These are phyloP conservation scores for Drosophila borealis DNA, from an alignment of 2,888 invertebrate species.

Conservation along the genomic window DNA sequence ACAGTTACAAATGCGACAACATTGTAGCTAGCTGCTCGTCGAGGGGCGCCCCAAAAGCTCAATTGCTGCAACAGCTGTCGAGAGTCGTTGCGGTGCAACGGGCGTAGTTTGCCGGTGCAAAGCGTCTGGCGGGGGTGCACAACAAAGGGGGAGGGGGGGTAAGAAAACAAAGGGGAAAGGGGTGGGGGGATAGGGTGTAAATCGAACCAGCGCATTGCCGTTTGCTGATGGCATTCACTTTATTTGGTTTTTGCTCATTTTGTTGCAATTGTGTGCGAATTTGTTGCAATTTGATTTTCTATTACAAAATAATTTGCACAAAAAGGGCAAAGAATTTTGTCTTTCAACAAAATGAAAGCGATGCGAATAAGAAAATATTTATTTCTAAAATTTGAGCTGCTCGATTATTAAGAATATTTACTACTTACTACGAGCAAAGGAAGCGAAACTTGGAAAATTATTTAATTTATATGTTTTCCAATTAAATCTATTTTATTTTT, in stretches of 20 bases:
- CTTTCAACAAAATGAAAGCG: background rate
- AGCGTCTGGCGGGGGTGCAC: too few species aligned
- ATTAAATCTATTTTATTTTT: too few species aligned
- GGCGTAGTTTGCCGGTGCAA: background rate
- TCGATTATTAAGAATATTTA: background rate
- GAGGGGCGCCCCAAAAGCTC: conserved; percentile 36
- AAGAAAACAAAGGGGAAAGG: background rate
- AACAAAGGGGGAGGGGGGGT: background rate
- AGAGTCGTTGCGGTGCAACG: conserved; percentile 31
- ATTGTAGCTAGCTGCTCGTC: conserved; percentile 62
- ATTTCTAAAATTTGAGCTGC: background rate
- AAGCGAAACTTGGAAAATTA: too few species aligned
- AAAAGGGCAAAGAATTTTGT: conserved; percentile 5
- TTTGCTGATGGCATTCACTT: conserved; percentile 69
- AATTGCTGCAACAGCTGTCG: conserved; percentile 60
- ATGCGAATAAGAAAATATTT: background rate
- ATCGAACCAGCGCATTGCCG: conserved; percentile 72
- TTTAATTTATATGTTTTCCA: too few species aligned
- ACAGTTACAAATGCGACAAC: conserved; percentile 78
- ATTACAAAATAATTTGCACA: conserved; percentile 72
- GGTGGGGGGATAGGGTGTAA: conserved; percentile 25
- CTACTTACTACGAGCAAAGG: too few species aligned
- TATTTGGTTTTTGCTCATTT: conserved; percentile 65
- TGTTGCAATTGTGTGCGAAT: conserved; percentile 75
- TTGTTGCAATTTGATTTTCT: conserved; percentile 76